These are phyloP conservation scores for Halisarca cf. caerulea DNA, from an alignment of 37 sponge, comb jelly and placozoan genomes.

Conservation along the genomic window DNA sequence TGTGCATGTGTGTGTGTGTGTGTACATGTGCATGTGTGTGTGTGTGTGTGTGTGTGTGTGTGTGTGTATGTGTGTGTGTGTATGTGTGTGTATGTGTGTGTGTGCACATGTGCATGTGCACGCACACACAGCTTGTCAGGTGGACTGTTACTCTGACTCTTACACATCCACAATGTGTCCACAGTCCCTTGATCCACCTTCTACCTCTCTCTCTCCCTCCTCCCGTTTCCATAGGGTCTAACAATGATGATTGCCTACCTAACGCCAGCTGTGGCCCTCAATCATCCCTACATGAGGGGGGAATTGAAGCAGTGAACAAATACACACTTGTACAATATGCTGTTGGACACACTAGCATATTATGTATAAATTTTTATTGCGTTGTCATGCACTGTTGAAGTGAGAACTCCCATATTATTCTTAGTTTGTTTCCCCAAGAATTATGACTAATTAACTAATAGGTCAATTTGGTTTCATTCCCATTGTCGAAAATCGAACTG, in stretches of 20 bases:
- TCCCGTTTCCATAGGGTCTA: not conserved
- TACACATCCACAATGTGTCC: not conserved
- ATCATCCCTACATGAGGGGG: not conserved
- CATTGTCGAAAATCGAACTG: too few species aligned
- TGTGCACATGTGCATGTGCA: not conserved
- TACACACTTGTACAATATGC: not conserved
- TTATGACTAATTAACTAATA: too few species aligned
- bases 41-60: not conserved
- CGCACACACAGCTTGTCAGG: not conserved
- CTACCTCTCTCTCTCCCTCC: not conserved
- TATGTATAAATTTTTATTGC: too few species aligned
- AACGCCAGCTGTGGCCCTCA: not conserved
- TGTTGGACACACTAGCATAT: too few species aligned
- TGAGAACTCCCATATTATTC: too few species aligned
- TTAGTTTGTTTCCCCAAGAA: too few species aligned
- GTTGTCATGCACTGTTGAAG: too few species aligned
- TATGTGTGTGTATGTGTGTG: not conserved
- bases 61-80: not conserved
- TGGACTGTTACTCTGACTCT: too few species aligned
- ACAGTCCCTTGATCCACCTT: too few species aligned
- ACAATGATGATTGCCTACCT: constrained; percentile 27
- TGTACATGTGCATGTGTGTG: not conserved
- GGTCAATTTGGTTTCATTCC: too few species aligned
- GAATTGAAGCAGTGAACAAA: not conserved
- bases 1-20: too few species aligned